These are phyloP conservation scores for Indicator maculatus DNA, from an alignment of 2,113 vertebrate species.

Conservation along the genomic window DNA sequence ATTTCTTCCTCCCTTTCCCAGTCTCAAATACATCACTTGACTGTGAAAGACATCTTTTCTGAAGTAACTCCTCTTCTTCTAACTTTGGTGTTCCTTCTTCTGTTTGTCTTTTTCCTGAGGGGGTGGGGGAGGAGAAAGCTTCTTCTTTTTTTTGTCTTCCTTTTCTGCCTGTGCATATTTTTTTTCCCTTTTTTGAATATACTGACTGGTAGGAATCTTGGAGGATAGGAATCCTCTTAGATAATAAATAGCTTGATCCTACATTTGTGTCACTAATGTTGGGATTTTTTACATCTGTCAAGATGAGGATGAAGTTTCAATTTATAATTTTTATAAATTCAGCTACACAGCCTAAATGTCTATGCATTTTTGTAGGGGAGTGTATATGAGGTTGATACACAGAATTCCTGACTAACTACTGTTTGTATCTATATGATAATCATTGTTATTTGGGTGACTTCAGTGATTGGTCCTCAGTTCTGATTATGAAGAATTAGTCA, in stretches of 20 bases:
- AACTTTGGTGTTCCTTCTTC: neutral
- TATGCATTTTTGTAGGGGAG: neutral
- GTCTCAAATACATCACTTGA: neutral
- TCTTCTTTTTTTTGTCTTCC: neutral
- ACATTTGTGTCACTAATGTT: neutral
- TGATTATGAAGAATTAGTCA: neutral
- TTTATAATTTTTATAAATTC: neutral
- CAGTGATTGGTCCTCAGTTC: neutral
- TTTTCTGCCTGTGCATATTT: neutral
- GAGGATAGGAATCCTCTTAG: neutral
- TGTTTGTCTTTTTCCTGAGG: neutral
- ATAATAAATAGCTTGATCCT: neutral
- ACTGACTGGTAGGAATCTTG: neutral
- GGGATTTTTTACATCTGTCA: neutral
- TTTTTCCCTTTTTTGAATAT: neutral
- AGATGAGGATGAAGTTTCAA: neutral
- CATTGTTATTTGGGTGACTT: neutral
- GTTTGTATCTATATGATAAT: neutral
- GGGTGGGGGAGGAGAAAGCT: neutral
- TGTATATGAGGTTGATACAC: neutral
- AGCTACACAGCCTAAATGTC: neutral
- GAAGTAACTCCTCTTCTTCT: neutral
- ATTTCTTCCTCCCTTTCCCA: neutral
- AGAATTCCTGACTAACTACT: neutral
- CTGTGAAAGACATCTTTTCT: neutral